These are phyloP conservation scores for Larimichthys polyactis DNA, from an alignment of 2,113 vertebrate genomes.

Conservation along the genomic window DNA sequence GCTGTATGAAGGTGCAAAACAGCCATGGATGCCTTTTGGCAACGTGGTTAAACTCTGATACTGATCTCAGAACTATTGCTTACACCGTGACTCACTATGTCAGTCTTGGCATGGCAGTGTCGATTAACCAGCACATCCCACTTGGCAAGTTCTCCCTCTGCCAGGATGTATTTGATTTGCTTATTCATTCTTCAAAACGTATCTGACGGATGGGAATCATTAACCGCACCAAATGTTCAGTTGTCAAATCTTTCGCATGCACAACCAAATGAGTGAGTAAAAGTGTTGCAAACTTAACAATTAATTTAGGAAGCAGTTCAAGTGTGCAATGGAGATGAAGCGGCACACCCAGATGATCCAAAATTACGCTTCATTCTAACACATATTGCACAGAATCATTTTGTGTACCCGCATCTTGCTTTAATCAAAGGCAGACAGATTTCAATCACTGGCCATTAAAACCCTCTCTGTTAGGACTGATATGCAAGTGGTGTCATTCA, in stretches of 20 bases:
- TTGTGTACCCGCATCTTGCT: constrained; percentile 50
- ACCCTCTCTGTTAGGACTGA: constrained; percentile 13
- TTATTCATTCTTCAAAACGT: constrained; percentile 10
- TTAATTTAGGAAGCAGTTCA: constrained; percentile 2
- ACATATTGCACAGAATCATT: constrained; percentile 31
- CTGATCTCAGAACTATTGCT: constrained; percentile 38
- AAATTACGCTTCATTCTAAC: constrained; percentile 14
- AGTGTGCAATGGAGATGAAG: not conserved
- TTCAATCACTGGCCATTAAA: constrained; percentile 50
- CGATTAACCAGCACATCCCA: constrained; percentile 23
- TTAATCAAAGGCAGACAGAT: constrained; percentile 53
- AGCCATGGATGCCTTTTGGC: constrained; percentile 22
- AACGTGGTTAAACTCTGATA: constrained; percentile 36
- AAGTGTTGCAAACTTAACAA: not conserved
- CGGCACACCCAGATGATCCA: not conserved
- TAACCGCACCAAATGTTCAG: not conserved
- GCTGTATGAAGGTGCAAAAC: constrained; percentile 1
- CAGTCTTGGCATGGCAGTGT: constrained; percentile 11
- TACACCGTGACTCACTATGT: constrained; percentile 29
- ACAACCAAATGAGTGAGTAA: not conserved
- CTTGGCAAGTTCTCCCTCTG: constrained; percentile 10
- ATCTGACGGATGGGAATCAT: not conserved
- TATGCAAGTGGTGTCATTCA: constrained; percentile 38
- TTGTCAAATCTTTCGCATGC: not conserved
- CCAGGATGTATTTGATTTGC: constrained; percentile 30